Conservation (phyloP, 2,113 vertebrate genomes). For the Corydoras maculifer region DNA sequence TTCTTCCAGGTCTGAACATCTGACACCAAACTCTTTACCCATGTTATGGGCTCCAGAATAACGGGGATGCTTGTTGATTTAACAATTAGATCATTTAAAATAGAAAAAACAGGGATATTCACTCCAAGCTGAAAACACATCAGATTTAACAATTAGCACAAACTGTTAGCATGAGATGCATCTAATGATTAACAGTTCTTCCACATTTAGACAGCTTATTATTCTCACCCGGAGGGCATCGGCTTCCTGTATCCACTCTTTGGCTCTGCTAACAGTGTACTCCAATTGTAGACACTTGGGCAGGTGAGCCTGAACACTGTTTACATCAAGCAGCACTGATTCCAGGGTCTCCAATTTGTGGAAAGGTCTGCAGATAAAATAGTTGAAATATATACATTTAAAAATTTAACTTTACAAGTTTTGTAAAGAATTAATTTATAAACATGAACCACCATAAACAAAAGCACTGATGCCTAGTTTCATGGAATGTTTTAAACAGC, state of each 20-base stretch:
- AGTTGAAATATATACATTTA: not conserved
- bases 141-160: not conserved
- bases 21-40: constrained; percentile 77
- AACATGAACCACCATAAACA: too few relatives aligned
- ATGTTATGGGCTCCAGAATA: constrained; percentile 74
- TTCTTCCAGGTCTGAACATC: constrained; percentile 91
- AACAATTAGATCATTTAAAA: constrained; percentile 77
- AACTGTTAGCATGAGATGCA: too few relatives aligned
- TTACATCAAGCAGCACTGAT: constrained; percentile 76
- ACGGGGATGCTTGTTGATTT: constrained; percentile 82
- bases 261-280: constrained; percentile 77
- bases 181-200: too few relatives aligned
- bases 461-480: too few relatives aligned
- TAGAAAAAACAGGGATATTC: constrained; percentile 83
- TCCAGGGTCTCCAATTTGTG: constrained; percentile 74
- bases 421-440: too few relatives aligned
- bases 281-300: constrained; percentile 79
- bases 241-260: constrained; percentile 86
- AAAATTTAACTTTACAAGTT: too few relatives aligned
- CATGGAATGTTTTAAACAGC: too few relatives aligned
- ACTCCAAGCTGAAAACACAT: constrained; percentile 70
- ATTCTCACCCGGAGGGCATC: constrained; percentile 80
- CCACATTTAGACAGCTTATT: too few relatives aligned
- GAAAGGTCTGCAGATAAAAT: constrained; percentile 65
- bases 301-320: constrained; percentile 86